Percentiles rank a stretch among this genome's conserved stretches.
These are phyloP conservation scores for Parauchenoglanis punctatus DNA, from an alignment of 2,797 vertebrate genomes.

Conservation along the genomic window DNA sequence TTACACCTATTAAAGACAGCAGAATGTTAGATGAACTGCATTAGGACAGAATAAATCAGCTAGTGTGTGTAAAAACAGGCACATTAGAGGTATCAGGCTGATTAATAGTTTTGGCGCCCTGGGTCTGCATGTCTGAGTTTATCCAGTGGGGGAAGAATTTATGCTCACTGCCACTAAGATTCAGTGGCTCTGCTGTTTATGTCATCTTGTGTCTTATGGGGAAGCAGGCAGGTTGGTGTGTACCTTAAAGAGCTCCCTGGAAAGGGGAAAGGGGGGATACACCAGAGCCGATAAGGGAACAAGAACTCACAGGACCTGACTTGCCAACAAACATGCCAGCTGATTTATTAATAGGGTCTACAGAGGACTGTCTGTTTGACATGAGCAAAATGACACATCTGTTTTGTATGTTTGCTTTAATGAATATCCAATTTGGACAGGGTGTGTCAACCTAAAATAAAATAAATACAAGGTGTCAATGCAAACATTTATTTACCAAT, in stretches of 20 bases:
- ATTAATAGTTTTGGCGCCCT: slow-evolving; percentile 23
- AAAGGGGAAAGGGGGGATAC: background rate
- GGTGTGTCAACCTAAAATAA: background rate
- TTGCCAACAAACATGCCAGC: background rate
- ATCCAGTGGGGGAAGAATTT: slow-evolving; percentile 26
- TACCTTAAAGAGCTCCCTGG: slow-evolving; percentile 49
- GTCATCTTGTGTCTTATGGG: slow-evolving; percentile 60
- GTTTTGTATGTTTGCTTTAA: background rate
- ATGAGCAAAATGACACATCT: background rate
- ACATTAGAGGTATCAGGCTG: slow-evolving; percentile 27
- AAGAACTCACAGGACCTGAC: background rate
- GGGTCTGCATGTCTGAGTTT: slow-evolving; percentile 28
- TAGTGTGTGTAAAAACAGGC: slow-evolving; percentile 14
- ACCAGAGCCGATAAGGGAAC: background rate
- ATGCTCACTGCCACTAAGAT: slow-evolving; percentile 58
- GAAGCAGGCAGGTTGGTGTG: slow-evolving; percentile 64
- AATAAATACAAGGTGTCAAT: background rate
- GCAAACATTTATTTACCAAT: background rate
- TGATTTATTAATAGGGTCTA: background rate
- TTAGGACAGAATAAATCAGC: slow-evolving; percentile 30
- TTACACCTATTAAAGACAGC: background rate
- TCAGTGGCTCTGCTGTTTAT: slow-evolving; percentile 63
- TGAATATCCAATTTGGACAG: background rate
- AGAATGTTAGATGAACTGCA: slow-evolving; percentile 26
- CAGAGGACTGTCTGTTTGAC: background rate